Percentiles rank a stretch among this genome's conserved stretches.
phyloP scores from a whole-genome alignment of 2,888 invertebrate species.

The Chrysolina americana region DNA sequence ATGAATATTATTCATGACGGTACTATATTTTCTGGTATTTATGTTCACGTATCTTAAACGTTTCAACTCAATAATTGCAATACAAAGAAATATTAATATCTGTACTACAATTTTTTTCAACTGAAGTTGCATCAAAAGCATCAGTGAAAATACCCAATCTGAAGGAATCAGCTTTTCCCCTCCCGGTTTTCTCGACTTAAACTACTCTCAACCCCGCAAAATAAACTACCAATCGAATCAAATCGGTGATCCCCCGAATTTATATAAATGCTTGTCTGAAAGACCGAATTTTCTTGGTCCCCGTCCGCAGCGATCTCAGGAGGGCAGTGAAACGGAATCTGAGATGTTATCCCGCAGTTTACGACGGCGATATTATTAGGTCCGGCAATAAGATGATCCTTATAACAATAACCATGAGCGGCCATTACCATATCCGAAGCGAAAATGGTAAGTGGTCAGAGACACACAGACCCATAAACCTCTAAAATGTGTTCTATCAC shows the following conservation, averaged over 20 bases:
- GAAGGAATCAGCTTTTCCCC: neutral
- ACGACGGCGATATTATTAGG: constrained; percentile 56
- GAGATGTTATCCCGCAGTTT: constrained; percentile 56
- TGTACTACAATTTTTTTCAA: too few species aligned
- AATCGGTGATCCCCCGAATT: constrained; percentile 15
- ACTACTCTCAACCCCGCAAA: neutral
- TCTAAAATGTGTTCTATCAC: constrained; percentile 64
- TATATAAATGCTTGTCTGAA: constrained; percentile 19
- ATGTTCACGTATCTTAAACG: too few species aligned
- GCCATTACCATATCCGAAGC: constrained; percentile 64
- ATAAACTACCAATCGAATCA: neutral
- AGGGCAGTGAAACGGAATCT: constrained; percentile 32
- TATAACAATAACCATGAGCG: constrained; percentile 60
- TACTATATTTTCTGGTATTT: too few species aligned
- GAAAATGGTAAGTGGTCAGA: constrained; percentile 64
- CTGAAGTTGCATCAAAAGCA: too few species aligned
- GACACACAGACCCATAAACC: constrained; percentile 62
- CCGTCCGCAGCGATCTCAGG: neutral
- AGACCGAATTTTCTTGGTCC: constrained; percentile 22
- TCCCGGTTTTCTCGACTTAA: neutral
- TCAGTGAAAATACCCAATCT: neutral
- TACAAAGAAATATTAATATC: too few species aligned
- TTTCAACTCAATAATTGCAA: too few species aligned
- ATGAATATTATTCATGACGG: too few species aligned
- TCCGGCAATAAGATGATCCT: constrained; percentile 52